Evolutionary conservation across 2,113 vertebrate species (phyloP), one percentile per base, ranked within the genome.

Genomic region (Columbina picui): DNA sequence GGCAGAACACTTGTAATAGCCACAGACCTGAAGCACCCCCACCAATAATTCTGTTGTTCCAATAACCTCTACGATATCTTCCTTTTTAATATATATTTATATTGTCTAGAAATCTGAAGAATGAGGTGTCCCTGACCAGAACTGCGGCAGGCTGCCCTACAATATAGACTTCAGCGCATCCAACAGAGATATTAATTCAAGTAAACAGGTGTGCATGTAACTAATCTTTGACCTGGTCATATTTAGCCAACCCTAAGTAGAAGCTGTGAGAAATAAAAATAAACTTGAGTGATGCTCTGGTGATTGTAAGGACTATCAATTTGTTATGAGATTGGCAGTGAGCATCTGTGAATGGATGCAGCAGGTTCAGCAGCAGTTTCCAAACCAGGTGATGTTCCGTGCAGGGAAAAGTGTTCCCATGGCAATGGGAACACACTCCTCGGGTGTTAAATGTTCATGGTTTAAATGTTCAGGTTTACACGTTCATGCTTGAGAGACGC

Each of bases 51-150:
- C 53, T 15, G 3, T 60, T 84, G 23, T 23, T 77, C 16, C 16
- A 53, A 20, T 53, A 89, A 45, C n/a, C 14, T 78, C 61, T 70
- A 26, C 22, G n/a, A 84, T 52, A 41, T 45, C 29, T 87, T 83
- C 23, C 6, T 67, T 75, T 76, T 74, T 59, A 45, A 45, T 45
- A 43, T 43, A 45, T 45, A 43, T 43, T 43, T 43, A 45, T 45
- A 45, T 12, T 50, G 19, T 83, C 60, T 63, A 97, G 96, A 96
- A 97, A 85, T 69, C 89, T 61, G 85, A 95, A 56, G 95, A 96
- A 73, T 96, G 93, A 97, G 9, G 41, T 19, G 43, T 34, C 41
- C 53, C 55, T 87, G 63, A 80, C 27, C 25, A 2, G 10, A 78
- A 32, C 45, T 87, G 55, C 12, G 0, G 30, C 45, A 36, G 36